phyloP scores from a whole-genome alignment of 2,797 vertebrate genomes.

The Sebastes oblongus region DNA sequence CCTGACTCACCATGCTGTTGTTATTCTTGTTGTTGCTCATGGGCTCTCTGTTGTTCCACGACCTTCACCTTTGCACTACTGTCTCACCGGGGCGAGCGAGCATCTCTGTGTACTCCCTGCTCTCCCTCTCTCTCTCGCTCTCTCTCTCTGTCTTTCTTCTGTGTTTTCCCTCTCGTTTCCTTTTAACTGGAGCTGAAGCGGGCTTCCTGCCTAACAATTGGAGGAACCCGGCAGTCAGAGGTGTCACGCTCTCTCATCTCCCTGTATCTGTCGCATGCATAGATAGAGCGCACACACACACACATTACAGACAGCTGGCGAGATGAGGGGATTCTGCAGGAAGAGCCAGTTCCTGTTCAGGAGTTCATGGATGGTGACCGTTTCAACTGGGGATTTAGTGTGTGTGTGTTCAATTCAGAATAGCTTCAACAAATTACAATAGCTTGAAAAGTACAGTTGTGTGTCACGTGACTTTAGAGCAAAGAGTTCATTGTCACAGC shows the following conservation, averaged over 20 bases:
- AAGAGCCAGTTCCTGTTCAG: slow-evolving; percentile 62
- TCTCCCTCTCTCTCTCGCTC: background rate
- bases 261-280: slow-evolving; percentile 38
- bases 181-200: slow-evolving; percentile 54
- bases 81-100: slow-evolving; percentile 39
- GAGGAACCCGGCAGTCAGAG: slow-evolving; percentile 74
- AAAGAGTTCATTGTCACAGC: background rate
- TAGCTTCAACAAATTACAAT: background rate
- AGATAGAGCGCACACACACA: slow-evolving; percentile 15
- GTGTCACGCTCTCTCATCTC: slow-evolving; percentile 65
- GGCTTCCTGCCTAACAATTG: slow-evolving; percentile 75
- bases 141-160: slow-evolving; percentile 5
- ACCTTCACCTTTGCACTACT: slow-evolving; percentile 72
- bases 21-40: slow-evolving; percentile 32
- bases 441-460: slow-evolving; percentile 1
- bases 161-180: slow-evolving; percentile 45
- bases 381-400: slow-evolving; percentile 1
- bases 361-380: slow-evolving; percentile 30
- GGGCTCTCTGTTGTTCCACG: slow-evolving; percentile 33
- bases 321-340: slow-evolving; percentile 59
- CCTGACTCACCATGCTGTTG: slow-evolving; percentile 58
- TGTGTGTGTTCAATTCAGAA: background rate
- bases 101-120: slow-evolving; percentile 10
- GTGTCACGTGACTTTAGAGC: background rate
- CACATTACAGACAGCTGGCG: slow-evolving; percentile 24